Conservation (phyloP, 2,113 vertebrate genomes). For the Triplophysa tibetana region DNA sequence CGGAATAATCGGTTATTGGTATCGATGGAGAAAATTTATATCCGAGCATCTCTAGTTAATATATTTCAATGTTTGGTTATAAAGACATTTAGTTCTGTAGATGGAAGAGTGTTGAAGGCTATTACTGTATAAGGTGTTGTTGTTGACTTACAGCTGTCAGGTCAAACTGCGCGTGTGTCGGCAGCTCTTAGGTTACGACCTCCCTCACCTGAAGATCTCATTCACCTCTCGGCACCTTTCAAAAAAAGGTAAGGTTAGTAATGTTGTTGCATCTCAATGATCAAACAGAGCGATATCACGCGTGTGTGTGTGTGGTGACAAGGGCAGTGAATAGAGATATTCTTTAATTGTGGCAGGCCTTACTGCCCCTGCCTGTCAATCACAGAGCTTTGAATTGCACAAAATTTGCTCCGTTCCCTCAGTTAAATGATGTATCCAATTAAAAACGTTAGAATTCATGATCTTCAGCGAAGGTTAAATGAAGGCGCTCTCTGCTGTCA, state of each 20-base stretch:
- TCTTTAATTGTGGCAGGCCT: slow-evolving; percentile 99
- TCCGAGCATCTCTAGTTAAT: no score
- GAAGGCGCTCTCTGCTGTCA: slow-evolving; percentile 99
- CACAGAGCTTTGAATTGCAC: slow-evolving; percentile 97
- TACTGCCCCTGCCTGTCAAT: slow-evolving; percentile 99
- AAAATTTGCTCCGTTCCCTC: slow-evolving; percentile 99
- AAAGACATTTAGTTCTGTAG: no score
- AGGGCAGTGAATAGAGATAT: slow-evolving; percentile 96
- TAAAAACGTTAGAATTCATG: slow-evolving; percentile 99
- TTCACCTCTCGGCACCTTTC: slow-evolving; percentile 76
- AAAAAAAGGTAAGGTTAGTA: slow-evolving; percentile 93
- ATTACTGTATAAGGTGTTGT: slow-evolving; percentile 37
- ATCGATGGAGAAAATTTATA: no score
- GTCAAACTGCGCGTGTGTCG: slow-evolving; percentile 48
- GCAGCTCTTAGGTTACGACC: neutral
- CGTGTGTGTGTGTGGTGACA: slow-evolving; percentile 88
- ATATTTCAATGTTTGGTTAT: no score
- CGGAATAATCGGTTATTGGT: no score
- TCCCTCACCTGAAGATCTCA: slow-evolving; percentile 53
- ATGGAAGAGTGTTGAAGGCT: no score
- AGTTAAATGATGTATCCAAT: slow-evolving; percentile 99
- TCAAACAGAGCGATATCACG: slow-evolving; percentile 89
- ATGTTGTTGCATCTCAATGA: slow-evolving; percentile 85
- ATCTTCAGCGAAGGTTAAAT: slow-evolving; percentile 99
- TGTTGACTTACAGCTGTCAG: slow-evolving; percentile 64